Evolutionary conservation across 2,888 invertebrate genomes (phyloP).

Genomic region (Notodonta dromedarius): DNA sequence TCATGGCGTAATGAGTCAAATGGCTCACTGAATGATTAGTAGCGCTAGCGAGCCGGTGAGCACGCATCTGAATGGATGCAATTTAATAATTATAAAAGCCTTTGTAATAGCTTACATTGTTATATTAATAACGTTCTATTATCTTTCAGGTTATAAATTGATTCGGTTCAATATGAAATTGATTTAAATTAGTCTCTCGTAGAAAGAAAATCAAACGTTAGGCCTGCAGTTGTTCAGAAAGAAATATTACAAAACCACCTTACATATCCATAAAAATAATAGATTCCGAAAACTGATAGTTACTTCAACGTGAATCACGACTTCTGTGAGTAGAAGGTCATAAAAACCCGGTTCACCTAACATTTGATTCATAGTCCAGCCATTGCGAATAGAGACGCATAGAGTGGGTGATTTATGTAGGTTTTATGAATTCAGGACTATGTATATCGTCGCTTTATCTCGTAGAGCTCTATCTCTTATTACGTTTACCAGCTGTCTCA

Average conservation of each 20-base stretch:
- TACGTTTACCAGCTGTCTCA: no score
- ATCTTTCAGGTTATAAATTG: neutral
- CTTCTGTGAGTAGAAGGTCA: no score
- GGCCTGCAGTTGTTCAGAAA: neutral
- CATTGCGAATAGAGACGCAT: no score
- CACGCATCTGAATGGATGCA: slow-evolving; percentile 5
- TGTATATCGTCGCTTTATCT: no score
- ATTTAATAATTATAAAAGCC: slow-evolving; percentile 6
- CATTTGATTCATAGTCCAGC: no score
- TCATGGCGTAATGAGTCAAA: slow-evolving; percentile 7
- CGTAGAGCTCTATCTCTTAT: no score
- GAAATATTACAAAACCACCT: neutral
- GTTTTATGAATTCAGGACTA: no score
- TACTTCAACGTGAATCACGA: no score
- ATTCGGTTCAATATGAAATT: slow-evolving; percentile 1
- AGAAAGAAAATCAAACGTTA: neutral
- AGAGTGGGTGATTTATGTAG: no score
- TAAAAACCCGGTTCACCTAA: no score
- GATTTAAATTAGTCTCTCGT: neutral
- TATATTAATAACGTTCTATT: slow-evolving; percentile 4
- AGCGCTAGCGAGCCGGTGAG: slow-evolving; percentile 6
- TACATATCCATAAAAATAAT: no score
- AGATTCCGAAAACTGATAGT: no score
- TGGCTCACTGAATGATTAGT: slow-evolving; percentile 9
- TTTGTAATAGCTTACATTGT: slow-evolving; percentile 3